Evolutionary conservation across 2,888 invertebrate genomes (phyloP).

Genomic region (Netelia melanura): DNA sequence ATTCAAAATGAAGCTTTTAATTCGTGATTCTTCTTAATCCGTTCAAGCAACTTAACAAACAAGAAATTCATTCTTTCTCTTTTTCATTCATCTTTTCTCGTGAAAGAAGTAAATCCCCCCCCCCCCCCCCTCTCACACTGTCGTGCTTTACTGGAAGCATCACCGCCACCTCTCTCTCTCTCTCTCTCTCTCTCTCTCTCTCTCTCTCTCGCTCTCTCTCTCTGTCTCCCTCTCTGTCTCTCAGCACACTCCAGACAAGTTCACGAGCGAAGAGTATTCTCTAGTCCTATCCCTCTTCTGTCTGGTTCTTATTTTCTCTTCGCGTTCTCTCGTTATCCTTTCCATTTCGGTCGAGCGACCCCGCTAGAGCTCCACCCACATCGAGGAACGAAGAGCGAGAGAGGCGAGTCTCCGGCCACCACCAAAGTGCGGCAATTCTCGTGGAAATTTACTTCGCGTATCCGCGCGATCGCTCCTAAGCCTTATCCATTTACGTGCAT

Average conservation of each 20-base stretch:
- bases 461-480: conserved; percentile 52
- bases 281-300: conserved; percentile 6
- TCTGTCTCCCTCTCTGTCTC: conserved; percentile 23
- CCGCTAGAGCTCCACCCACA: conserved; percentile 38
- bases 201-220: conserved; percentile 3
- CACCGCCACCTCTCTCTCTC: not conserved
- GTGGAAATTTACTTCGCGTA: conserved; percentile 61
- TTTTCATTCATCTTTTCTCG: conserved; percentile 5
- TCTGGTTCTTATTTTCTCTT: conserved; percentile 53
- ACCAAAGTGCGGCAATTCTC: conserved; percentile 60
- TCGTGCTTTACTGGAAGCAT: not conserved
- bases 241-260: conserved; percentile 52
- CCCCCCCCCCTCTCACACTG: conserved; percentile 10
- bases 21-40: not conserved
- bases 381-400: conserved; percentile 15
- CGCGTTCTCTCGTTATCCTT: conserved; percentile 59
- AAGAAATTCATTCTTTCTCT: conserved; percentile 18
- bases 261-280: conserved; percentile 43
- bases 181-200: not conserved
- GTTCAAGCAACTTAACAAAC: conserved; percentile 3
- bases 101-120: not conserved
- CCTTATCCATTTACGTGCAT: conserved; percentile 61
- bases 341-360: conserved; percentile 57
- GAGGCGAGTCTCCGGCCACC: conserved; percentile 22
- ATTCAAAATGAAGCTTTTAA: not conserved